Conservation (phyloP, 2,797 vertebrate genomes). For the Alauda arvensis region DNA sequence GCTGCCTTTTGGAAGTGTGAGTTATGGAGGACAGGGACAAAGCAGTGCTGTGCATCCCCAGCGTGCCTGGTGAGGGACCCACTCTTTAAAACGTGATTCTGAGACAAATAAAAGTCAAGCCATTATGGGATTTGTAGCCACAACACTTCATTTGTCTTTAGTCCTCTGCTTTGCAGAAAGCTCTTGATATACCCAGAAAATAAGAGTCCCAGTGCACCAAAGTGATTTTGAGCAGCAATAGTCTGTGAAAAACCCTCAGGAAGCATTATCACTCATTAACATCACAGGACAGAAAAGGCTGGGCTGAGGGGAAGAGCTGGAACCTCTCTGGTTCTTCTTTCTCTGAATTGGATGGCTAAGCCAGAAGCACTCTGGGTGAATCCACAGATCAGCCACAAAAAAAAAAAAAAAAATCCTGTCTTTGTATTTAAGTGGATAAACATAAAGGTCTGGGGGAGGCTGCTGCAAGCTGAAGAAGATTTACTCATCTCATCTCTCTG, state of each 20-base stretch:
- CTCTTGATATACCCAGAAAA: background rate
- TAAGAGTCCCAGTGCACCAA: background rate
- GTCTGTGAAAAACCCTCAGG: background rate
- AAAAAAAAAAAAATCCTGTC: background rate
- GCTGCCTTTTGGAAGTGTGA: background rate
- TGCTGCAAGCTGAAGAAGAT: background rate
- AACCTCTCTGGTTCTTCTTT: background rate
- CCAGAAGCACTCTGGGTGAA: background rate
- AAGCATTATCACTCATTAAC: conserved; percentile 10
- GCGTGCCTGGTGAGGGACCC: accelerated
- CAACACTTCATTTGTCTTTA: background rate
- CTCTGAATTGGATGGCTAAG: background rate
- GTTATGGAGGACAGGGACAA: background rate
- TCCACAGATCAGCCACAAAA: background rate
- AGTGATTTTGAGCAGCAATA: conserved; percentile 32
- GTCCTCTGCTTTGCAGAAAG: background rate
- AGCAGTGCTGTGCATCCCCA: background rate
- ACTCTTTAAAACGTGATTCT: background rate
- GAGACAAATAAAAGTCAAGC: background rate
- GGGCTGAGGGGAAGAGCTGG: background rate
- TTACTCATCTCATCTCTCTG: background rate
- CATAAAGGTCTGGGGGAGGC: background rate
- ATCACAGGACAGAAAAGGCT: background rate
- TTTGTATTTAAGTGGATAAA: background rate
- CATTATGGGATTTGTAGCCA: background rate